Evolutionary conservation across 2,113 vertebrate species (phyloP).

Genomic region (Nettapus auritus): DNA sequence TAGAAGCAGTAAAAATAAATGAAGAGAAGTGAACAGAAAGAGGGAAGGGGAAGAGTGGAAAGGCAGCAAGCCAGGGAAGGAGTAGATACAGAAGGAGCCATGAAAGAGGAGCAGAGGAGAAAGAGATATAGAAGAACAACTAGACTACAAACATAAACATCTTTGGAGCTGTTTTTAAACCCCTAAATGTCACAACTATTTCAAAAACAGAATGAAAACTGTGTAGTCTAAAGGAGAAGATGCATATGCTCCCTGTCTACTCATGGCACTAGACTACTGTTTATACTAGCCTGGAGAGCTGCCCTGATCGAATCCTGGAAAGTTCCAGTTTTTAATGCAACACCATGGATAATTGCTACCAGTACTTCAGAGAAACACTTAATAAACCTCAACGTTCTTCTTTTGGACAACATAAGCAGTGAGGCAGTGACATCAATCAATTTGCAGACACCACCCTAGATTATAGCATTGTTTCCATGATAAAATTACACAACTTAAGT

Average conservation of each 20-base stretch:
- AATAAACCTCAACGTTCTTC: neutral
- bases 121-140: neutral
- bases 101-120: slow-evolving; percentile 8
- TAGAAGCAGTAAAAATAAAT: neutral
- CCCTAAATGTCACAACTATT: slow-evolving; percentile 37
- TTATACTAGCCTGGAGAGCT: neutral
- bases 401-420: neutral
- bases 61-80: neutral
- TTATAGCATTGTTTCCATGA: neutral
- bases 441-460: neutral
- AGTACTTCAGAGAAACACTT: neutral
- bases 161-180: slow-evolving; percentile 6
- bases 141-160: neutral
- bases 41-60: neutral
- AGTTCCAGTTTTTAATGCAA: neutral
- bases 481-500: neutral
- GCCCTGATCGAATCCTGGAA: neutral
- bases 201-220: slow-evolving; percentile 9
- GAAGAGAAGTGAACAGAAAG: neutral
- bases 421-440: neutral
- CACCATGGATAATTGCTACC: neutral
- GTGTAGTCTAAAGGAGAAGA: neutral
- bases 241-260: neutral
- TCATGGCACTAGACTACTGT: neutral
- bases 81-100: neutral